Conservation (phyloP, 2,888 invertebrate species). For the Philaethria dido region DNA sequence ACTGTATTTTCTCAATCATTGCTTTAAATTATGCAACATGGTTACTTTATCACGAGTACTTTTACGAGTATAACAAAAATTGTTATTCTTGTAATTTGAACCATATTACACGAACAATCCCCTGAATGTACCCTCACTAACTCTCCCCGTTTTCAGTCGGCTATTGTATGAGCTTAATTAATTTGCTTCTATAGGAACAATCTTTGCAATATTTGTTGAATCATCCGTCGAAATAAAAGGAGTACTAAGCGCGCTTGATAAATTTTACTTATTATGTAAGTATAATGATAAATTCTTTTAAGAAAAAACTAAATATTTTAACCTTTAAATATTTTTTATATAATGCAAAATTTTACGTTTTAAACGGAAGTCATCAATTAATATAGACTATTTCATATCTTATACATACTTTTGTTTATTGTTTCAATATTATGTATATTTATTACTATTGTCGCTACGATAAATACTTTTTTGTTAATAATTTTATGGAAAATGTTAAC, state of each 20-base stretch:
- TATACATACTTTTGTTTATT: no score
- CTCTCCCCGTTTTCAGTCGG: conserved; percentile 65
- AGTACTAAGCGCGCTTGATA: neutral
- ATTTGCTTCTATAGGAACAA: conserved; percentile 71
- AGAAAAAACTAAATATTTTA: no score
- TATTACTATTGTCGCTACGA: no score
- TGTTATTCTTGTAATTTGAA: conserved; percentile 27
- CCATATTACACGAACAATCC: conserved; percentile 41
- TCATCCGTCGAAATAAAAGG: conserved; percentile 46
- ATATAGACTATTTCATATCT: no score
- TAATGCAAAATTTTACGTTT: no score
- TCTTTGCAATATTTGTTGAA: conserved; percentile 58
- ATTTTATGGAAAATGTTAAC: no score
- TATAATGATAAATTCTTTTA: neutral
- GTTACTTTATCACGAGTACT: no score
- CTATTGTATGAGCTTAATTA: conserved; percentile 73
- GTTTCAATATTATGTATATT: no score
- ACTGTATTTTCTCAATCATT: neutral
- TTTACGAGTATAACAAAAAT: neutral
- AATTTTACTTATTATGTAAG: neutral
- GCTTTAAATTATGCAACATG: neutral
- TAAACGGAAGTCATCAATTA: no score
- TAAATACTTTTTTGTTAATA: no score
- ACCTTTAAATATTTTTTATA: no score
- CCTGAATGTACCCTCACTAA: conserved; percentile 55